A percentile compares a stretch with the other conserved stretches of the same genome.
Conservation (phyloP, 1,140 invertebrate species). For the Lepidurus arcticus region DNA sequence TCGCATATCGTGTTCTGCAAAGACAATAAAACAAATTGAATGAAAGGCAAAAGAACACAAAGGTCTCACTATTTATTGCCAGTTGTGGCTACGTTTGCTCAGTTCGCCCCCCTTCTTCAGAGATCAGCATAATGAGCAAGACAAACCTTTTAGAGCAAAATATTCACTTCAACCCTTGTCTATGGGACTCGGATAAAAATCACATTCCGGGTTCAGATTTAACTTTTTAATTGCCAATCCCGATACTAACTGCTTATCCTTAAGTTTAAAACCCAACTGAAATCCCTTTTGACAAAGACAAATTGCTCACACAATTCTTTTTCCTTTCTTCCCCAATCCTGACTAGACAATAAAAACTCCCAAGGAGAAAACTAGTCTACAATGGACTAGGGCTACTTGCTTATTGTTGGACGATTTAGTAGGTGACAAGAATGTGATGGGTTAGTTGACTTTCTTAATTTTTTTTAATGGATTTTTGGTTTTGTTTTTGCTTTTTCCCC, state of each 20-base stretch:
- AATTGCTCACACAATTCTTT: background rate
- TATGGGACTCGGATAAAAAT: background rate
- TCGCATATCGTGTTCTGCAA: background rate
- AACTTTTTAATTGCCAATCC: background rate
- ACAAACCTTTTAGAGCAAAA: background rate
- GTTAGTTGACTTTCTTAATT: background rate
- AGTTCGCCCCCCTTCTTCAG: background rate
- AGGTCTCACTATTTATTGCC: conserved; percentile 14
- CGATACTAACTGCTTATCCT: too few species aligned
- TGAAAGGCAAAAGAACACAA: background rate
- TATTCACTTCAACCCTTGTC: background rate
- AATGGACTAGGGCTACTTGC: background rate
- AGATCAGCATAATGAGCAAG: conserved; percentile 15
- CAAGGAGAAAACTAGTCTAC: background rate
- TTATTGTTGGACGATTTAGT: conserved; percentile 22
- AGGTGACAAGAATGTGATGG: background rate
- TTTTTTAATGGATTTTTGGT: background rate
- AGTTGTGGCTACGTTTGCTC: conserved; percentile 18
- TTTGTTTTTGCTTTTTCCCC: background rate
- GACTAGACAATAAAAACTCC: conserved; percentile 10
- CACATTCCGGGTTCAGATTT: background rate
- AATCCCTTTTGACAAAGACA: background rate
- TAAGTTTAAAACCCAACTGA: background rate
- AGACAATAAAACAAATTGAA: background rate
- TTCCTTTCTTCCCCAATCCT: background rate